Conservation (phyloP, 1,140 invertebrate species). For the Drepana arcuata region DNA sequence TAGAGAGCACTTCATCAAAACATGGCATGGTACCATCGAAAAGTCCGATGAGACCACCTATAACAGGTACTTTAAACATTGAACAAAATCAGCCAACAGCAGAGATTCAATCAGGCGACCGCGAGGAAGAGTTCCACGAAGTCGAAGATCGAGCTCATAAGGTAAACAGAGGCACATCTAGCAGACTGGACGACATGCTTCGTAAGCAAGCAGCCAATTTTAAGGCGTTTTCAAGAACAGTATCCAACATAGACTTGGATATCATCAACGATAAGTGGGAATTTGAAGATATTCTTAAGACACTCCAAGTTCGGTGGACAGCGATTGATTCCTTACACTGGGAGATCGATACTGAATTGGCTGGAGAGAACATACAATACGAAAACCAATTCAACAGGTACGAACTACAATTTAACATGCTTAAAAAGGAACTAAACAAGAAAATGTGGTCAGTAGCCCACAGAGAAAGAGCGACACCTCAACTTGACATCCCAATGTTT, state of each 20-base stretch:
- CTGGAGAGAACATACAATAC: background rate
- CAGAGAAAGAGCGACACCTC: conserved; percentile 1
- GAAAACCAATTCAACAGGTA: background rate
- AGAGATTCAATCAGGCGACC: background rate
- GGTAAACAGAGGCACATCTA: background rate
- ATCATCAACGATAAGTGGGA: conserved; percentile 7
- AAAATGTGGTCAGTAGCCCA: conserved; percentile 7
- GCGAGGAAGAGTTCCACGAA: background rate
- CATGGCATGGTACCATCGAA: background rate
- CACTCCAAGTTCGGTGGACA: conserved; percentile 6
- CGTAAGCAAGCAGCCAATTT: conserved; percentile 7
- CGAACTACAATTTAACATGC: background rate
- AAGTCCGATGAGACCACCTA: background rate
- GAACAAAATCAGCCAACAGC: too few relatives aligned
- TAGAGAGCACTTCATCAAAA: background rate
- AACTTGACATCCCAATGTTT: conserved; percentile 6
- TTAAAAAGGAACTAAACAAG: conserved; percentile 2
- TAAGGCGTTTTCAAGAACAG: conserved; percentile 6
- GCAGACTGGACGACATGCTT: conserved; percentile 4
- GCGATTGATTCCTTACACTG: conserved; percentile 11
- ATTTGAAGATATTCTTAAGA: conserved; percentile 3
- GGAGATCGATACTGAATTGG: conserved; percentile 11
- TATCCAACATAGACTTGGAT: conserved; percentile 3
- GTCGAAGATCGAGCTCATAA: background rate
- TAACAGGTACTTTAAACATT: too few relatives aligned